Conservation (phyloP, 2,113 vertebrate genomes). For the Hydrolagus affinis region DNA sequence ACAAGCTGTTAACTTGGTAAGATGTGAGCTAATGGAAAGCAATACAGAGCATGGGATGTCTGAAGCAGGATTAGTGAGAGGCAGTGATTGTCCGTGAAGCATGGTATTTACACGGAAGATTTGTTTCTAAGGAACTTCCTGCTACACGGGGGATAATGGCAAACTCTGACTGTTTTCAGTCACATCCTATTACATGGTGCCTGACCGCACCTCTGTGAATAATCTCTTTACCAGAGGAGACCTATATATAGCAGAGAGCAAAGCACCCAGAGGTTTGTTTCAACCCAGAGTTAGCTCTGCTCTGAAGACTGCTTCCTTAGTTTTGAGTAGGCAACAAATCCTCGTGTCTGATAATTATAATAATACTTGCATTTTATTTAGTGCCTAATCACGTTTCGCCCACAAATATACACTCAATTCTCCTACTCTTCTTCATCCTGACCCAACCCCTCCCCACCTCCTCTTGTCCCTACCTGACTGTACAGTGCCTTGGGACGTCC, state of each 20-base stretch:
- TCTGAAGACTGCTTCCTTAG: background rate
- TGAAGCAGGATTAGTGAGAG: background rate
- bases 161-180: background rate
- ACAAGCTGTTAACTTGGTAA: too few species aligned
- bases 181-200: background rate
- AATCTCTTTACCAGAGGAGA: background rate
- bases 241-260: background rate
- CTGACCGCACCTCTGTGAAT: conserved; percentile 3
- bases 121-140: background rate
- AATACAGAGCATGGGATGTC: background rate
- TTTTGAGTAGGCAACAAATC: background rate
- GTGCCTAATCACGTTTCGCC: too few species aligned
- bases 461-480: too few species aligned
- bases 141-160: background rate
- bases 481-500: too few species aligned
- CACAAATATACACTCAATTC: too few species aligned
- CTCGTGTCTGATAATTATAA: background rate
- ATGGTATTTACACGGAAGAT: background rate
- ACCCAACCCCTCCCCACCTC: too few species aligned
- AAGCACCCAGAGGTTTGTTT: background rate
- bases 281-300: conserved; percentile 7
- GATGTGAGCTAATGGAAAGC: background rate
- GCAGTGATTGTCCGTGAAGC: background rate
- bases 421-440: too few species aligned
- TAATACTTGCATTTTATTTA: too few species aligned